A percentile compares a stretch with the other conserved stretches of the same genome.
Conservation (phyloP, 2,797 vertebrate species). For the Apodemus agrarius region DNA sequence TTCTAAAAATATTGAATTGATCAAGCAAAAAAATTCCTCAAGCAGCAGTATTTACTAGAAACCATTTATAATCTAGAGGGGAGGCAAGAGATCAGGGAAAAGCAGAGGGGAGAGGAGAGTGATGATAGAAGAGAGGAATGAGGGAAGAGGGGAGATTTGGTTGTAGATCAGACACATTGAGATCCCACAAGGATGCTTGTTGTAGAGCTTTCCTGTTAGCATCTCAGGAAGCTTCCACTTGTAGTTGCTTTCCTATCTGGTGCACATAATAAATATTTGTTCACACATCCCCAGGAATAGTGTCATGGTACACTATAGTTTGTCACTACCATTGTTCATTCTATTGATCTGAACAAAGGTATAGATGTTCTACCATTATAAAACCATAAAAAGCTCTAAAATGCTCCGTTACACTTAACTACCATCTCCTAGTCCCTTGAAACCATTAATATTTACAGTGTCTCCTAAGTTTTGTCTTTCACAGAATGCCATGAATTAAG, state of each 20-base stretch:
- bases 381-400: neutral
- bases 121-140: neutral
- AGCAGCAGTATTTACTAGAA: neutral
- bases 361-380: neutral
- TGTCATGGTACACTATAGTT: neutral
- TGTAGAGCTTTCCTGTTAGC: neutral
- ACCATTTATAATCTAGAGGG: neutral
- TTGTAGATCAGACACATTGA: neutral
- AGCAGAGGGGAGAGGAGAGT: neutral
- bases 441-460: slow-evolving; percentile 14
- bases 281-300: neutral
- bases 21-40: neutral
- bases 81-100: neutral
- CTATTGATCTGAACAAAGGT: neutral
- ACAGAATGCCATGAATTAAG: neutral
- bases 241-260: neutral
- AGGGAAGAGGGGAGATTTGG: neutral
- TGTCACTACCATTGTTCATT: neutral
- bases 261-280: neutral
- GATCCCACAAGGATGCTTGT: neutral
- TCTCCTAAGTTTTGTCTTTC: slow-evolving; percentile 19
- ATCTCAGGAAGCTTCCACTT: neutral
- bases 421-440: neutral
- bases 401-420: neutral
- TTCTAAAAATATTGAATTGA: neutral